phyloP scores from a whole-genome alignment of 2,113 vertebrate species.

The Notarius lentiginosus region DNA sequence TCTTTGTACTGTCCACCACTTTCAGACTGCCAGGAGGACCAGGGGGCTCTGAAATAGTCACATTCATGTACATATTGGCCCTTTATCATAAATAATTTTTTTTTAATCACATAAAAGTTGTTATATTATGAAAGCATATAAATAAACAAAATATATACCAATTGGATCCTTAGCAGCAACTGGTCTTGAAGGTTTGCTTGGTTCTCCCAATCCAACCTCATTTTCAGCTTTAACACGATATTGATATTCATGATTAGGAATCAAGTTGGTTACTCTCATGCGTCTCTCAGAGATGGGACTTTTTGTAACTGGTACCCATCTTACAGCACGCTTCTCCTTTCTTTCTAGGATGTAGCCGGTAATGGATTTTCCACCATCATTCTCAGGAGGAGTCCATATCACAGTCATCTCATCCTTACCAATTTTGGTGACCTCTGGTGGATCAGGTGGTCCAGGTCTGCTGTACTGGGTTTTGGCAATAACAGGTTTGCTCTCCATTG shows the following conservation, averaged over 20 bases:
- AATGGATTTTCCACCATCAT: slow-evolving; percentile 96
- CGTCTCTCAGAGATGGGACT: slow-evolving; percentile 92
- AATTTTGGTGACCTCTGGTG: slow-evolving; percentile 92
- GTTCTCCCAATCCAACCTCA: slow-evolving; percentile 93
- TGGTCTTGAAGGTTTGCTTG: slow-evolving; percentile 91
- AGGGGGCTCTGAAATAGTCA: slow-evolving; percentile 83
- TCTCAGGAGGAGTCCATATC: slow-evolving; percentile 95
- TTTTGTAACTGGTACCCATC: slow-evolving; percentile 95
- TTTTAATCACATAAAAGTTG: not conserved
- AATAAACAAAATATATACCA: slow-evolving; percentile 72
- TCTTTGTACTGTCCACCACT: slow-evolving; percentile 92
- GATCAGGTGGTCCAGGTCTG: slow-evolving; percentile 89
- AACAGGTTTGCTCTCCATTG: slow-evolving; percentile 89
- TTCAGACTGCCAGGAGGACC: slow-evolving; percentile 90
- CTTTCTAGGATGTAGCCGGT: slow-evolving; percentile 96
- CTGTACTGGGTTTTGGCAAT: slow-evolving; percentile 90
- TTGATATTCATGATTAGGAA: slow-evolving; percentile 95
- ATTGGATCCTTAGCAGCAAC: slow-evolving; percentile 94
- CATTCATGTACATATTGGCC: slow-evolving; percentile 4
- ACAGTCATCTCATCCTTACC: slow-evolving; percentile 98
- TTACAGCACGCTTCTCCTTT: slow-evolving; percentile 87
- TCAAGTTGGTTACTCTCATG: slow-evolving; percentile 90
- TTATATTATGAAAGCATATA: slow-evolving; percentile 7
- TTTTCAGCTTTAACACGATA: slow-evolving; percentile 98
- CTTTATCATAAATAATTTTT: not conserved